A percentile compares a stretch with the other conserved stretches of the same genome.
Conservation (phyloP, 2,797 vertebrate genomes). For the Coregonus suidteri region DNA sequence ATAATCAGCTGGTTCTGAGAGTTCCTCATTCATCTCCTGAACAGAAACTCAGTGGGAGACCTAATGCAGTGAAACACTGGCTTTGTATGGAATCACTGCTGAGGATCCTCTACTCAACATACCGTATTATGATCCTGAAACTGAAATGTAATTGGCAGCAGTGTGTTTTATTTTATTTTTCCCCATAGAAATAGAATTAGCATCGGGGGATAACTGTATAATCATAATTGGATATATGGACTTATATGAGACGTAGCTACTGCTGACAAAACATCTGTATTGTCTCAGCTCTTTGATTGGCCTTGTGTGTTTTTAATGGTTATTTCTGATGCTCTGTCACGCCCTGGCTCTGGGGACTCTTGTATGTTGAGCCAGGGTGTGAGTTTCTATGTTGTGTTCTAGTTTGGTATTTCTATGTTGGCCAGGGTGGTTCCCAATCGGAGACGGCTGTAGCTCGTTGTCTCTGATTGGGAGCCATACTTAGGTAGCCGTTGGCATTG, state of each 20-base stretch:
- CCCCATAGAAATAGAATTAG: neutral
- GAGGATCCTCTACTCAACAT: neutral
- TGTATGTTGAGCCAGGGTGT: too few relatives aligned
- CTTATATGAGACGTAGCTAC: neutral
- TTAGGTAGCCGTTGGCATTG: too few relatives aligned
- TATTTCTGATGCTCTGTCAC: constrained; percentile 20
- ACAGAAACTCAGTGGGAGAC: constrained; percentile 13
- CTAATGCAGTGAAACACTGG: neutral
- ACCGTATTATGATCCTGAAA: neutral
- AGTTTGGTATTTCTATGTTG: too few relatives aligned
- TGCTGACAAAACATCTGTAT: neutral
- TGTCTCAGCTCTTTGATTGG: neutral
- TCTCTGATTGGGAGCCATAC: too few relatives aligned
- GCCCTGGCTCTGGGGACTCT: too few relatives aligned
- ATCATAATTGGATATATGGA: neutral
- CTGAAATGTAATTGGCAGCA: neutral
- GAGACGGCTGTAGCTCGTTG: too few relatives aligned
- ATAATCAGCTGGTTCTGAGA: constrained; percentile 41
- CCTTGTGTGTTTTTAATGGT: constrained; percentile 2
- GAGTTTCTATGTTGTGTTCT: too few relatives aligned
- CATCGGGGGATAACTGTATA: neutral
- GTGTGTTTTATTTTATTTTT: too few relatives aligned
- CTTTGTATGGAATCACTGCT: neutral
- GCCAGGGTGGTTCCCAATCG: too few relatives aligned
- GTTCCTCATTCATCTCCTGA: constrained; percentile 23